Evolutionary conservation across 37 sponge, comb jelly and placozoan genomes (phyloP).

Genomic region (Eunapius fragilis): DNA sequence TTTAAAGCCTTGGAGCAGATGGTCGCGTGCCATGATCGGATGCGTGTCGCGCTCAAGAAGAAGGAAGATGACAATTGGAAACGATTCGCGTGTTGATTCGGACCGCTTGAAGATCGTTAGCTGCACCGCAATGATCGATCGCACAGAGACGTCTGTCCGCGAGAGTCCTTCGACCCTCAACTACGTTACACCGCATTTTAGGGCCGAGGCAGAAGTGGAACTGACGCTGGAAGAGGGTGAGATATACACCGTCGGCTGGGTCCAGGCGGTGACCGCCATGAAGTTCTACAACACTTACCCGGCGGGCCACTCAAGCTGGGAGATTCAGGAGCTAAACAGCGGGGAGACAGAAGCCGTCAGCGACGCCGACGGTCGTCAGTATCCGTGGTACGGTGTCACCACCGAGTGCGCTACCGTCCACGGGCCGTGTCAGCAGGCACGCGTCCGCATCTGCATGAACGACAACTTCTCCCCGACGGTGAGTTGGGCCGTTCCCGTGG

Average conservation of each 20-base stretch:
- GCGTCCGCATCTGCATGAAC: conserved; percentile 72
- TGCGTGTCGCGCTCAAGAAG: neutral
- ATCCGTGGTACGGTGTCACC: conserved; percentile 91
- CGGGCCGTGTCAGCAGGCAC: conserved; percentile 48
- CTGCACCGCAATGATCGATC: conserved; percentile 63
- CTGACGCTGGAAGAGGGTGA: conserved; percentile 72
- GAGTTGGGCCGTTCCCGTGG: conserved; percentile 90
- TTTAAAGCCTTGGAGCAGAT: neutral
- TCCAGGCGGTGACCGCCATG: conserved; percentile 88
- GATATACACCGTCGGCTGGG: conserved; percentile 83
- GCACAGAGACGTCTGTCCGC: conserved; percentile 45
- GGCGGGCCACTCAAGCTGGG: conserved; percentile 84
- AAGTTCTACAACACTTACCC: conserved; percentile 84
- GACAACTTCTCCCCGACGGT: conserved; percentile 90
- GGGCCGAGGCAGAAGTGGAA: conserved; percentile 81
- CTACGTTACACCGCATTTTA: conserved; percentile 87
- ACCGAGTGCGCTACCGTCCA: conserved; percentile 72
- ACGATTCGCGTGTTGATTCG: neutral
- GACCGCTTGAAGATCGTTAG: conserved; percentile 43
- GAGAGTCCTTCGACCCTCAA: conserved; percentile 78
- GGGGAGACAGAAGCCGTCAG: conserved; percentile 67
- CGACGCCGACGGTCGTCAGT: conserved; percentile 88
- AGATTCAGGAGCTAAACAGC: conserved; percentile 79
- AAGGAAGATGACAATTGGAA: conserved; percentile 60
- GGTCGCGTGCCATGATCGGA: neutral